Percentiles rank a stretch among this genome's conserved stretches.
Evolutionary conservation across 2,797 vertebrate species (phyloP).

Genomic region (Carapus acus): DNA sequence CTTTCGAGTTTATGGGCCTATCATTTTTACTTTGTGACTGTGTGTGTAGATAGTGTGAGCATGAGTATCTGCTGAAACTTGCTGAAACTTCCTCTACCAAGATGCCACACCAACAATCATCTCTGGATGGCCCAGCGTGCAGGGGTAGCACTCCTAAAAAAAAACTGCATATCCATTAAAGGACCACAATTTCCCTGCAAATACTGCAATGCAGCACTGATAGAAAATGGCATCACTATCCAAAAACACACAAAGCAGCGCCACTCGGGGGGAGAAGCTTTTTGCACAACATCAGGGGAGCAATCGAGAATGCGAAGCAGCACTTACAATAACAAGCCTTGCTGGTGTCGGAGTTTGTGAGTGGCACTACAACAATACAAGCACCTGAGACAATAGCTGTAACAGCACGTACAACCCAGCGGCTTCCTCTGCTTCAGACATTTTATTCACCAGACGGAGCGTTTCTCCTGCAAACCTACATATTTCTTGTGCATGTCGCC

Average conservation of each 20-base stretch:
- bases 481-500: too few relatives aligned
- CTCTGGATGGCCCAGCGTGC: conserved; percentile 41
- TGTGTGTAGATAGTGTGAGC: conserved; percentile 8
- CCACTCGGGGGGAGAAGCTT: neutral
- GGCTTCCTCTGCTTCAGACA: neutral
- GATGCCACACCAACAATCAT: conserved; percentile 47
- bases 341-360: neutral
- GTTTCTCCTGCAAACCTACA: neutral
- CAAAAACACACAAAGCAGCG: conserved; percentile 17
- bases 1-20: conserved; percentile 26
- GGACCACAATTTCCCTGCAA: conserved; percentile 33
- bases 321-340: conserved; percentile 6
- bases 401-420: neutral
- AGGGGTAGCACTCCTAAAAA: conserved; percentile 56
- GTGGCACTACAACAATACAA: neutral
- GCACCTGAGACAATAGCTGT: neutral
- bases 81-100: conserved; percentile 32
- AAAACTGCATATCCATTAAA: conserved; percentile 52
- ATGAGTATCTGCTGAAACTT: conserved; percentile 12
- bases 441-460: neutral
- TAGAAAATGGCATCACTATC: conserved; percentile 20
- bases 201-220: conserved; percentile 50
- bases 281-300: neutral
- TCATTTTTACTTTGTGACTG: conserved; percentile 24
- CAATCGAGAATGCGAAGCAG: neutral